Evolutionary conservation across 2,797 vertebrate genomes (phyloP), one percentile per base, ranked within the genome.

Genomic region (Mus spretus): DNA sequence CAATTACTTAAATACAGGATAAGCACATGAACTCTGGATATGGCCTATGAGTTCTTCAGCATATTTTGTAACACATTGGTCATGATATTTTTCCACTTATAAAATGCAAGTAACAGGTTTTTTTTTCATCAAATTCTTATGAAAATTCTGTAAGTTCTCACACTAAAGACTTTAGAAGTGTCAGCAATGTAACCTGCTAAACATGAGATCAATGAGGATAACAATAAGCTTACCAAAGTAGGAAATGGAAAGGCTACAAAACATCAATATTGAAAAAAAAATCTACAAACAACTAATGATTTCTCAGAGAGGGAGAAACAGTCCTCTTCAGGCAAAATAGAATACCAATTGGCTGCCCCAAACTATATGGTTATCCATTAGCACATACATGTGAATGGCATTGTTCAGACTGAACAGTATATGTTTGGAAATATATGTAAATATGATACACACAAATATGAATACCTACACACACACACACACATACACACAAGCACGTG

Each of bases 81-180:
- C 20, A 65, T 72, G 22, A 89, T 47, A 88, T 31, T 95, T 85
- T 47, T 94, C 87, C 31, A 63, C 5, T 31, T 91, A 2, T 77
- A 65, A 89, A 93, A 63, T 77, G 34, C 19, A 94, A 15, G 20
- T 80, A 81, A 65, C 82, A 89, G 59, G 40, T 12, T 85, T 65
- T 61, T 61, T 28, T 28, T 31, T 63, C 6, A 1, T 0, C 87
- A 15, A n/a, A 90, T 79, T 95, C 50, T 88, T 79, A 31, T 37
- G n/a, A 78, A 74, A 78, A 96, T 89, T 82, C 72, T 59, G 47
- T 72, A 31, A 31, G 9, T 74, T 74, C n/a, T 74, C 19, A 40
- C n/a, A 40, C 1, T 74, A 19, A 74, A 70, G n/a, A 4, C 15
- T 74, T 74, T 74, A 74, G n/a, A 40, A 74, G 19, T 74, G n/a